phyloP scores from a whole-genome alignment of 2,797 vertebrate species.

The Antrozous pallidus region DNA sequence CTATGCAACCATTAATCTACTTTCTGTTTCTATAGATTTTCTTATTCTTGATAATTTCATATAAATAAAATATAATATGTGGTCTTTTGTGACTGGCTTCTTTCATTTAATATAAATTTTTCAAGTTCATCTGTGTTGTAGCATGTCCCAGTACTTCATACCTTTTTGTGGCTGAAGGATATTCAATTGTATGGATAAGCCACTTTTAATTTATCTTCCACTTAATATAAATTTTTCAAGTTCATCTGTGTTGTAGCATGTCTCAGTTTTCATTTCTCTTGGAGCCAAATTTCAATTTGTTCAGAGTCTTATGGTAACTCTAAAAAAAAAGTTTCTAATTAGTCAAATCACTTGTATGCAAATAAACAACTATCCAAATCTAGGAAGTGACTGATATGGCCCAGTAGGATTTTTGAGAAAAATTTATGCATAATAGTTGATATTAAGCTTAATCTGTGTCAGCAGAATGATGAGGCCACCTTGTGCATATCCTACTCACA shows the following conservation, averaged over 20 bases:
- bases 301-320: neutral
- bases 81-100: neutral
- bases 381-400: neutral
- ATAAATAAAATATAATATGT: neutral
- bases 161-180: neutral
- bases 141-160: neutral
- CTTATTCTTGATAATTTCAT: neutral
- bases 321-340: neutral
- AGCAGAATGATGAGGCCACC: neutral
- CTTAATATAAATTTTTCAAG: no score
- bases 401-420: neutral
- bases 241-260: no score
- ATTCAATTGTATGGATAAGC: neutral
- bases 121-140: neutral
- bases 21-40: neutral
- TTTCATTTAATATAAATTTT: neutral
- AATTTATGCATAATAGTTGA: neutral
- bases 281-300: neutral
- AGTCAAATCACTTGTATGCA: neutral
- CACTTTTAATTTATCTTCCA: neutral
- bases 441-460: neutral
- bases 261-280: conserved; percentile 12
- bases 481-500: neutral
- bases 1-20: neutral
- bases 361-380: neutral